Evolutionary conservation across 2,113 vertebrate genomes (phyloP).

Genomic region (Mesocricetus auratus): DNA sequence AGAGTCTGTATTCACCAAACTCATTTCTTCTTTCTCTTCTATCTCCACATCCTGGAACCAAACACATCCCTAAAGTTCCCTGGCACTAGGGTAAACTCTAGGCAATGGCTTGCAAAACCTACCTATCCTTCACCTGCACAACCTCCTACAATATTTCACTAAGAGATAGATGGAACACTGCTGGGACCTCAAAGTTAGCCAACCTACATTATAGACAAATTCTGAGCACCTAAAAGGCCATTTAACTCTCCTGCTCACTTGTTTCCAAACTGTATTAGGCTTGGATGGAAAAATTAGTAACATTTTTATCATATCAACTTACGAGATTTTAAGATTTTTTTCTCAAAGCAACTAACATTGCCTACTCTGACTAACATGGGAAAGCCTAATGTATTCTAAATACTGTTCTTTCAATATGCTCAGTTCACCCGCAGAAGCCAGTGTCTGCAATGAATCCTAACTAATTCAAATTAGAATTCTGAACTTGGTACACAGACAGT

Average conservation of each 20-base stretch:
- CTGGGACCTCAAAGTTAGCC: not conserved
- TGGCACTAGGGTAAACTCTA: not conserved
- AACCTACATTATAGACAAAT: not conserved
- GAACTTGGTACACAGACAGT: not conserved
- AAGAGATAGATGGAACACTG: not conserved
- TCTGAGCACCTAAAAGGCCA: not conserved
- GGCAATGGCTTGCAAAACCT: not conserved
- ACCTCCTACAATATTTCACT: not conserved
- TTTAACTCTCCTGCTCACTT: not conserved
- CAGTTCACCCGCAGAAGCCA: not conserved
- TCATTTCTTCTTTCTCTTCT: slow-evolving; percentile 5
- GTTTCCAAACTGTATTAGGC: not conserved
- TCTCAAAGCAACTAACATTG: not conserved
- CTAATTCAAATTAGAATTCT: slow-evolving; percentile 29
- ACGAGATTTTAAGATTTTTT: not conserved
- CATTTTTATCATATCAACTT: not conserved
- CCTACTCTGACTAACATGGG: not conserved
- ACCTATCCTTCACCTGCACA: not conserved
- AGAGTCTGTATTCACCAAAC: not conserved
- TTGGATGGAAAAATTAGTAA: not conserved
- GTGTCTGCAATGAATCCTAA: not conserved
- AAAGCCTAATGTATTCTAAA: slow-evolving; percentile 38
- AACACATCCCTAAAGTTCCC: not conserved
- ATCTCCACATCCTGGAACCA: not conserved
- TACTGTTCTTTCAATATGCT: not conserved